Conservation (phyloP, 1,140 invertebrate genomes). For the Caenorhabditis brenneri region DNA sequence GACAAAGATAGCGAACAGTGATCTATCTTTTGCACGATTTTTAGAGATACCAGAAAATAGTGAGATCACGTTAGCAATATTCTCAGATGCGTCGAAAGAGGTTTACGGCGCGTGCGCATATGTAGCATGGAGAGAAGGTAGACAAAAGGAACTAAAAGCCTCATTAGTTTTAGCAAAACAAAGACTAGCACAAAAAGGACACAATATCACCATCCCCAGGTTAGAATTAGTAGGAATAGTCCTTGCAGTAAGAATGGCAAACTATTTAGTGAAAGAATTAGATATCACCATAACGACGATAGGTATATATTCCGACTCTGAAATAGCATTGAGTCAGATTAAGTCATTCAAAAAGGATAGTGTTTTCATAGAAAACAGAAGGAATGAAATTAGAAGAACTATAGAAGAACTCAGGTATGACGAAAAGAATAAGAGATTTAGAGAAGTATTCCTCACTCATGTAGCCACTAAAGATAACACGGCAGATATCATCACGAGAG, state of each 20-base stretch:
- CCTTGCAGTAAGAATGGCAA: neutral
- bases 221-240: conserved; percentile 19
- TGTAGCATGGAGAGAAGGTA: neutral
- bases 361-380: neutral
- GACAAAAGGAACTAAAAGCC: neutral
- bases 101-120: neutral
- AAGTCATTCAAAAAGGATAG: neutral
- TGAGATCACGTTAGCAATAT: neutral
- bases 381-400: neutral
- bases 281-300: neutral
- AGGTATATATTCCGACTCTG: neutral
- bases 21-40: neutral
- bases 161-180: neutral
- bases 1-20: neutral
- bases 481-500: conserved; percentile 6
- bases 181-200: conserved; percentile 1
- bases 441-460: neutral
- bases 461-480: neutral
- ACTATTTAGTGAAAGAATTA: neutral
- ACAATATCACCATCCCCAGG: neutral
- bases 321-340: neutral
- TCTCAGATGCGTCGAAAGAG: neutral
- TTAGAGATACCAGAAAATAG: neutral
- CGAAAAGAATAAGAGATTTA: neutral
- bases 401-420: neutral